Evolutionary conservation across 1,140 invertebrate genomes (phyloP), one percentile per base, ranked within the genome.

Genomic region (Caenorhabditis latens): DNA sequence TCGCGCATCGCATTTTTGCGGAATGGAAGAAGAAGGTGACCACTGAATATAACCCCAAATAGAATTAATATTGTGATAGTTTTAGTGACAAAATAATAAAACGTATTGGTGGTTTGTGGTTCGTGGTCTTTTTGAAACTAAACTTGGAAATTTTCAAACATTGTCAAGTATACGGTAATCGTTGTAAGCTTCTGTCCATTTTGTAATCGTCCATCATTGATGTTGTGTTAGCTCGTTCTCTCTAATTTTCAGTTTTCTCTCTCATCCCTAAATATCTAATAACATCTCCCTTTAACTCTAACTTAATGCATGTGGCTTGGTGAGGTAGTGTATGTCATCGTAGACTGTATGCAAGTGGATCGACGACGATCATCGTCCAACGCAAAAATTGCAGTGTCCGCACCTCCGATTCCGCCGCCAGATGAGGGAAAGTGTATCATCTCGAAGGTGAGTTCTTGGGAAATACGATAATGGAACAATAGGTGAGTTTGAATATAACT

Each of bases 1-100:
- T 84, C 92, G 91, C 83, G 92, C 91, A 19, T 89, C 89, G 14
- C 91, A 92, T 84, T 92, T 90, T 83, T 92, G 91, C 86, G 91
- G 91, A 84, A 90, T 92, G 84, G 90, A 88, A 67, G 92, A 92
- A 88, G 92, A 91, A 92, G 90, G 91, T 91, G 86, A 58, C 46
- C 71, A 50, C 40, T 46, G 19, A 32, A 58, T 86, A 43, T 53
- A 50, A 50, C 57, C 21, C 53, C 40, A 5, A 79, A 11, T 32
- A 50, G n/a, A 46, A 43, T 87, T 24, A 53, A 24, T 84, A 32
- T 75, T n/a, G 83, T 50, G 42, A 75, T 86, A 48, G 13, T 32
- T 87, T 55, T 40, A 63, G 53, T 82, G 24, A 32, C n/a, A 16
- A 19, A 86, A 24, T 61, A 14, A 48, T 46, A 48, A 86, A 57